Evolutionary conservation across 2,797 vertebrate genomes (phyloP), one percentile per base, ranked within the genome.

Genomic region (Hippoglossus hippoglossus): DNA sequence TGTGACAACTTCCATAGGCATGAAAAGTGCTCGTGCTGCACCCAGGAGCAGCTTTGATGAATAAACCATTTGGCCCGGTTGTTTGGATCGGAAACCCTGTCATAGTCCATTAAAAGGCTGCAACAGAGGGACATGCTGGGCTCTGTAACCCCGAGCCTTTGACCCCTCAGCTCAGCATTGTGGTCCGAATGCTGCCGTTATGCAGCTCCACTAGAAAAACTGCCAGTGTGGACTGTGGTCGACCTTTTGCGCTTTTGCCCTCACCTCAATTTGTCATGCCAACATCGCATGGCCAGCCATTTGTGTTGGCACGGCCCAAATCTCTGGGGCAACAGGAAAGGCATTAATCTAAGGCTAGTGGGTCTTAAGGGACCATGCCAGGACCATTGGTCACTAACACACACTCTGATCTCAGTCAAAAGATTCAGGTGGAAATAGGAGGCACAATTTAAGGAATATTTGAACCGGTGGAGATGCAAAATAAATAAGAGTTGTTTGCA

Each of bases 51-150:
- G 77, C 55, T 67, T 78, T 92, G 89, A 93, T 92, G 92, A 93
- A 93, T 86, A 94, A 94, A 94, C 83, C 93, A 91, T 93, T 93
- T 70, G 89, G 83, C 44, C 57, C 28, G 63, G 69, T 86, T 77
- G 68, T 70, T 85, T 77, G 85, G 82, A 46, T 90, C 55, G 73
- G 91, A 94, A 93, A 90, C 63, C 31, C 73, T 83, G 92, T 93
- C 92, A 93, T 88, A 92, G 86, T 78, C 88, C 92, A 92, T 94
- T 94, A 89, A 81, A 88, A 75, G 50, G 47, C 74, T 64, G 73
- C 79, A 71, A 77, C 79, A 63, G 61, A 81, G 80, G 70, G 81
- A 91, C 83, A 88, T 71, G 75, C 84, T 70, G 52, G 55, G 71
- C 66, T 88, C 83, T 89, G 77, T 79, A 80, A 77, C 80, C 65